Conservation (phyloP, 1,140 invertebrate species). For the Drosophila elegans region DNA sequence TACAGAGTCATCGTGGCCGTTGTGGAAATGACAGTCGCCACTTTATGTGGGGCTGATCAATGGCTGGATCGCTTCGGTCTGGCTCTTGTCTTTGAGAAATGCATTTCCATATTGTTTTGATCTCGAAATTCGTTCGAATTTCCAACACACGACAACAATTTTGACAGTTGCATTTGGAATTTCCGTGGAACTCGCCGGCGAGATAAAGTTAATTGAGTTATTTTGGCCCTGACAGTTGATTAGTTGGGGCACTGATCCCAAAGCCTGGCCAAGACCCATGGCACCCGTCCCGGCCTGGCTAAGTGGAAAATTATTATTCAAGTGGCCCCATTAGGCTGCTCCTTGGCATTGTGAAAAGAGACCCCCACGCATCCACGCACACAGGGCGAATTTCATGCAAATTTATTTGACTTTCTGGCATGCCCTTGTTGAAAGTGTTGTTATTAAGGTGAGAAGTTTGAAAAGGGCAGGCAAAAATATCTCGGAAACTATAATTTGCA, state of each 20-base stretch:
- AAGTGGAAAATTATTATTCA: slow-evolving; percentile 79
- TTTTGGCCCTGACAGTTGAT: slow-evolving; percentile 75
- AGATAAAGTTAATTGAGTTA: slow-evolving; percentile 82
- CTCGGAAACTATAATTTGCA: neutral
- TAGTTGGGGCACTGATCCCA: slow-evolving; percentile 59
- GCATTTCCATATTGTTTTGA: slow-evolving; percentile 82
- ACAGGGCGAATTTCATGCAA: slow-evolving; percentile 52
- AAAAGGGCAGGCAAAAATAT: slow-evolving; percentile 1
- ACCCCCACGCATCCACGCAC: slow-evolving; percentile 57
- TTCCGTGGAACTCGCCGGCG: slow-evolving; percentile 60
- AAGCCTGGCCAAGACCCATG: slow-evolving; percentile 4
- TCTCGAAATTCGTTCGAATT: slow-evolving; percentile 79
- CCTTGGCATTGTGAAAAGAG: slow-evolving; percentile 49
- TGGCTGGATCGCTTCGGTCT: slow-evolving; percentile 46
- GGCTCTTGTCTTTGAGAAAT: slow-evolving; percentile 69
- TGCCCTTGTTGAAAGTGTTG: slow-evolving; percentile 13
- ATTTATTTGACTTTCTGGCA: slow-evolving; percentile 33
- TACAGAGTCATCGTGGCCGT: slow-evolving; percentile 73
- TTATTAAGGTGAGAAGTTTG: neutral
- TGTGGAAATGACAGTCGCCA: slow-evolving; percentile 75
- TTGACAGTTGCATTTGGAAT: slow-evolving; percentile 79
- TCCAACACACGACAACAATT: slow-evolving; percentile 60
- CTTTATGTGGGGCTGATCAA: slow-evolving; percentile 80
- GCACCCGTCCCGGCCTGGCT: slow-evolving; percentile 38
- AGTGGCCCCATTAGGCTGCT: slow-evolving; percentile 70